A percentile compares a stretch with the other conserved stretches of the same genome.
phyloP scores from a whole-genome alignment of 2,797 vertebrate genomes.

The Microctenopoma lineatum region DNA sequence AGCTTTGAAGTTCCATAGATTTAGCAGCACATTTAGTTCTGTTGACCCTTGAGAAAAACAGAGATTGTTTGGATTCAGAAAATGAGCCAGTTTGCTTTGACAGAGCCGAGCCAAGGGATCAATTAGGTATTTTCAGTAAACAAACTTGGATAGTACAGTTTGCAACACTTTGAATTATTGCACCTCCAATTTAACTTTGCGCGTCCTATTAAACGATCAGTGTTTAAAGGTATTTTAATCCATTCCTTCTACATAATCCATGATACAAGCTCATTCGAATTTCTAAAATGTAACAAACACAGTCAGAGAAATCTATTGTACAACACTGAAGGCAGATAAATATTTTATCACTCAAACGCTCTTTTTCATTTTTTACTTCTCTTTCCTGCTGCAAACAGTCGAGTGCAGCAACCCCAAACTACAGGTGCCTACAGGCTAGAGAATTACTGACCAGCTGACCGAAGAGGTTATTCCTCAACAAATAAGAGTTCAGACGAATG shows the following conservation, averaged over 20 bases:
- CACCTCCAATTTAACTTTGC: slow-evolving; percentile 27
- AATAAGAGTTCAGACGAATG: slow-evolving; percentile 68
- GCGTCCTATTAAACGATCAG: slow-evolving; percentile 6
- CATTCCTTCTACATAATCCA: background rate
- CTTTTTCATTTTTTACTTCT: slow-evolving; percentile 22
- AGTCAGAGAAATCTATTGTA: background rate
- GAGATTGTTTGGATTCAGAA: slow-evolving; percentile 48
- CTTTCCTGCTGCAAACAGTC: slow-evolving; percentile 20
- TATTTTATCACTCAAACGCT: slow-evolving; percentile 1
- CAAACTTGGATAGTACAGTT: slow-evolving; percentile 28
- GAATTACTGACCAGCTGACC: slow-evolving; percentile 65
- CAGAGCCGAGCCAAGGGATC: slow-evolving; percentile 35
- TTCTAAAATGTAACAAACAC: background rate
- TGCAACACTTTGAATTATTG: slow-evolving; percentile 30
- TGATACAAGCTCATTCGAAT: background rate
- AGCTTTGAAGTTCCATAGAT: slow-evolving; percentile 78
- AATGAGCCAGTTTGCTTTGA: slow-evolving; percentile 37
- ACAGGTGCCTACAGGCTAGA: slow-evolving; percentile 25
- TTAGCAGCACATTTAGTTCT: slow-evolving; percentile 65
- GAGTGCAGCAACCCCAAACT: slow-evolving; percentile 38
- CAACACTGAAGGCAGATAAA: slow-evolving; percentile 5
- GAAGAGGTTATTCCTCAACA: slow-evolving; percentile 58
- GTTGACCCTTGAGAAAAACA: slow-evolving; percentile 57
- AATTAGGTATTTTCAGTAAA: slow-evolving; percentile 46
- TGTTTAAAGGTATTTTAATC: slow-evolving; percentile 1